A percentile compares a stretch with the other conserved stretches of the same genome.
phyloP scores from a whole-genome alignment of 2,113 vertebrate genomes.

The Nematolebias whitei region DNA sequence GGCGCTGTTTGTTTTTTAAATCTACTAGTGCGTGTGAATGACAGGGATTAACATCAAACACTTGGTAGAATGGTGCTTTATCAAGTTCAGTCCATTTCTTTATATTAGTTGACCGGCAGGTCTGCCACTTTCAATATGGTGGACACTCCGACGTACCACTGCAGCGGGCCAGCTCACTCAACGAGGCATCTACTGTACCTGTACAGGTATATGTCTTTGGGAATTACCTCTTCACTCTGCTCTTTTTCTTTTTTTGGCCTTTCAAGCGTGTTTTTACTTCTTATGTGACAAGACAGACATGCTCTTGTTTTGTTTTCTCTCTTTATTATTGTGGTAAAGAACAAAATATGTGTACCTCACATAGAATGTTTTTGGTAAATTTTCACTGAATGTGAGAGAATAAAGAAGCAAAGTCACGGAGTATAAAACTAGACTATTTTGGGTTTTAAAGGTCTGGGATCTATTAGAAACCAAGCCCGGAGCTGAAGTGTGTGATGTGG shows the following conservation, averaged over 20 bases:
- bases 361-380: neutral
- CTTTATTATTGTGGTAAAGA: neutral
- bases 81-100: no score
- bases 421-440: neutral
- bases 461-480: neutral
- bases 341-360: neutral
- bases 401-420: neutral
- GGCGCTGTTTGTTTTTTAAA: no score
- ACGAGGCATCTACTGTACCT: no score
- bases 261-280: constrained; percentile 32
- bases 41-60: no score
- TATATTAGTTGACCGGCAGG: no score
- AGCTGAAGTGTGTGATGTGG: neutral
- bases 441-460: neutral
- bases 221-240: constrained; percentile 50
- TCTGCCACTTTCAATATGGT: no score
- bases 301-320: neutral
- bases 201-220: no score
- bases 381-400: neutral
- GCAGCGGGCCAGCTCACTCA: no score
- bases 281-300: neutral
- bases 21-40: no score
- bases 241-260: constrained; percentile 41
- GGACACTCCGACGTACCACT: no score
- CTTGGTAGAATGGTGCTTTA: no score